Evolutionary conservation across 2,113 vertebrate species (phyloP).

Genomic region (Nettapus auritus): DNA sequence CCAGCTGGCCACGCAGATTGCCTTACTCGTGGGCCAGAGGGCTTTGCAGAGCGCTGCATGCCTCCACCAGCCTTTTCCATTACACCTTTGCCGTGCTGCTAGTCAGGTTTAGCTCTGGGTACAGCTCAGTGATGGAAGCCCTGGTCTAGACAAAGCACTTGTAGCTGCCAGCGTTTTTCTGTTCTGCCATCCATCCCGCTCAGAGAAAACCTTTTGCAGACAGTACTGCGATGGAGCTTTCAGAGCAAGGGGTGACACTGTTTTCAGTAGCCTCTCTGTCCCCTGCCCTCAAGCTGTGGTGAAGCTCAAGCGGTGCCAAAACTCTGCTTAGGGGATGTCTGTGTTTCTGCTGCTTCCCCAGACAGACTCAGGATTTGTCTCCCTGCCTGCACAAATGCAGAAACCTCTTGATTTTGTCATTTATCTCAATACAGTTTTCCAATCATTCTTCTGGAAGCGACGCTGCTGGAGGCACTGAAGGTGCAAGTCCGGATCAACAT

Average conservation of each 20-base stretch:
- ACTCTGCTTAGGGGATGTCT: neutral
- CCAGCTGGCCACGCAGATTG: neutral
- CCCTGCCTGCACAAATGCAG: neutral
- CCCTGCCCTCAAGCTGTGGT: neutral
- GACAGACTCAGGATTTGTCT: neutral
- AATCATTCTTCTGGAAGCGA: constrained; percentile 6
- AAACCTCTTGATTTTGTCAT: constrained; percentile 27
- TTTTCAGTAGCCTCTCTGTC: neutral
- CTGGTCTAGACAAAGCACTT: neutral
- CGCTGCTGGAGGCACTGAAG: neutral
- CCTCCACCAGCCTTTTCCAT: neutral
- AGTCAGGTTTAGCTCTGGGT: neutral
- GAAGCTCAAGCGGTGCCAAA: neutral
- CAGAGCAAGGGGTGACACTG: neutral
- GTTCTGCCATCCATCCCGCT: neutral
- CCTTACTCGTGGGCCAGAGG: neutral
- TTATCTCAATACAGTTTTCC: constrained; percentile 33
- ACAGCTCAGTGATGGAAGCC: neutral
- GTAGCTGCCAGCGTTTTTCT: neutral
- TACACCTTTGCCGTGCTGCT: neutral
- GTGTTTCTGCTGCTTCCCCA: neutral
- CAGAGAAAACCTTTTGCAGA: neutral
- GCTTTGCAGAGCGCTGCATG: neutral
- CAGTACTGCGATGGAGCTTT: neutral
- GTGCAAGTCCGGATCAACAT: neutral